Evolutionary conservation across 2,888 invertebrate species (phyloP).

Genomic region (Sicus ferrugineus): DNA sequence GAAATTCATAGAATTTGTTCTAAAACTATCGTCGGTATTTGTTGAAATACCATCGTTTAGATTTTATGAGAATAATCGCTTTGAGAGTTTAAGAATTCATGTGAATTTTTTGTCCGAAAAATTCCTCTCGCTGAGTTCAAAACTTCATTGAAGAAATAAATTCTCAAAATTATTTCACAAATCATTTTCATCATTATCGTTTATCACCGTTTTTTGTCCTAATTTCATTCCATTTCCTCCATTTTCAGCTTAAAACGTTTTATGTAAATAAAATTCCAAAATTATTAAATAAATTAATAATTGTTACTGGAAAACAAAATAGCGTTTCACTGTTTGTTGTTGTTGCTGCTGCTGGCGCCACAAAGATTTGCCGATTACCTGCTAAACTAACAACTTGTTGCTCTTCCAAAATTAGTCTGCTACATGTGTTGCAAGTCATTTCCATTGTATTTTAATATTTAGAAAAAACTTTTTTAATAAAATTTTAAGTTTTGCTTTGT

Average conservation of each 20-base stretch:
- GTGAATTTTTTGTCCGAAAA: not conserved
- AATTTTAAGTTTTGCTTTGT: too few relatives aligned
- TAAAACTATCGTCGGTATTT: not conserved
- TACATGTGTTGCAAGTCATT: too few relatives aligned
- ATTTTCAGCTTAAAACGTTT: not conserved
- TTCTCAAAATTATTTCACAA: too few relatives aligned
- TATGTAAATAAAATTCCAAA: too few relatives aligned
- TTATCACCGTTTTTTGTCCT: not conserved
- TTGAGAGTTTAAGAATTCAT: not conserved
- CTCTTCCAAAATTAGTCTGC: too few relatives aligned
- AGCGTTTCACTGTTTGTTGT: constrained; percentile 19
- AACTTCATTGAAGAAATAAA: too few relatives aligned
- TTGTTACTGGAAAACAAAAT: not conserved
- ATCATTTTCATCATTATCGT: not conserved
- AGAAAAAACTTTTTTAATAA: too few relatives aligned
- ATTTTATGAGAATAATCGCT: not conserved
- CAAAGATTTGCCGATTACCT: not conserved
- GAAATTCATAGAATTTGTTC: not conserved
- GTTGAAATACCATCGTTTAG: constrained; percentile 8
- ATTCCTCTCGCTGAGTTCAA: not conserved
- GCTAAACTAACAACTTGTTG: constrained; percentile 16
- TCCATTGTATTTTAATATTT: too few relatives aligned
- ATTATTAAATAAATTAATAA: not conserved
- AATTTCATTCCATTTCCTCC: not conserved
- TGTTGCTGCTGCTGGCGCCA: constrained; percentile 5